These are phyloP conservation scores for Lochmaea capreae DNA, from an alignment of 2,888 invertebrate genomes.

Conservation along the genomic window DNA sequence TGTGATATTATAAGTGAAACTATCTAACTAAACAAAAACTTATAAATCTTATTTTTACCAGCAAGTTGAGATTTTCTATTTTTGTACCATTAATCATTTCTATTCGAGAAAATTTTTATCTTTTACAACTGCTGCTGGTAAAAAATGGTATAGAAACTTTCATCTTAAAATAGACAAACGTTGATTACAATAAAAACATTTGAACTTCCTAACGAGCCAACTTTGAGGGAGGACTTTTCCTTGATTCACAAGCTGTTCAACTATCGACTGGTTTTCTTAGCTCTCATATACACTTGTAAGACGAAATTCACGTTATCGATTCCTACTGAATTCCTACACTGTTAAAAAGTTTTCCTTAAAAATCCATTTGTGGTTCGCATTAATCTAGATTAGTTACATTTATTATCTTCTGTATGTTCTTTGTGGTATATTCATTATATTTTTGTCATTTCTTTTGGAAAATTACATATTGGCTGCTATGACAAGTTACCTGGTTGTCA, in stretches of 20 bases:
- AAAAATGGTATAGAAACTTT: constrained; percentile 32
- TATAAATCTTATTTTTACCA: neutral
- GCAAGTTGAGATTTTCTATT: neutral
- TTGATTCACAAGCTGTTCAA: constrained; percentile 55
- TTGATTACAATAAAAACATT: constrained; percentile 62
- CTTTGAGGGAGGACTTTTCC: constrained; percentile 56
- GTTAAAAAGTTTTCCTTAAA: neutral
- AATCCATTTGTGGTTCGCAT: neutral
- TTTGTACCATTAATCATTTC: neutral
- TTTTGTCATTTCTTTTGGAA: too few species aligned
- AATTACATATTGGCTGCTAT: too few species aligned
- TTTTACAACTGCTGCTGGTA: constrained; percentile 28
- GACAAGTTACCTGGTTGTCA: too few species aligned
- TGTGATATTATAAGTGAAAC: too few species aligned
- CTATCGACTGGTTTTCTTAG: constrained; percentile 48
- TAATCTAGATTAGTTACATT: too few species aligned
- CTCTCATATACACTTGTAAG: constrained; percentile 50
- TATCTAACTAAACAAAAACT: too few species aligned
- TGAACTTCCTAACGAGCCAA: constrained; percentile 59
- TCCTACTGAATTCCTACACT: constrained; percentile 16
- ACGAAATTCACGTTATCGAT: constrained; percentile 41
- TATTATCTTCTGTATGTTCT: too few species aligned
- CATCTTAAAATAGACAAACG: constrained; percentile 53
- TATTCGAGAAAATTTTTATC: constrained; percentile 7
- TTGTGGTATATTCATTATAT: too few species aligned